Conservation (phyloP, 1,140 invertebrate genomes). For the Bursaphelenchus mucronatus region DNA sequence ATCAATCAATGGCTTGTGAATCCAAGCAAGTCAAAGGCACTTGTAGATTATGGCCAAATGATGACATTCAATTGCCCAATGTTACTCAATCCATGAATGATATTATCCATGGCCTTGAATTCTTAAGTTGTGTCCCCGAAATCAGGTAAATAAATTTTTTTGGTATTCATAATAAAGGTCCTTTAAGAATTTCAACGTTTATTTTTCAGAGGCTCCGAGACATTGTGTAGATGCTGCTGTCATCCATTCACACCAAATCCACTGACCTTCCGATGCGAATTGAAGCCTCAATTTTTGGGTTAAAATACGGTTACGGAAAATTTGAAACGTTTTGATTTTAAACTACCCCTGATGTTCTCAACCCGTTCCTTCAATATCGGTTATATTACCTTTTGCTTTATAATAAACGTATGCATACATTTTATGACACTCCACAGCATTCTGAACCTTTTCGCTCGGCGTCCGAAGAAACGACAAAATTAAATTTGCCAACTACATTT, state of each 20-base stretch:
- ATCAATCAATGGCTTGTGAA: conserved; percentile 44
- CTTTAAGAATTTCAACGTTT: not conserved
- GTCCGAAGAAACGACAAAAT: too few species aligned
- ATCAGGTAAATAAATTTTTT: conserved; percentile 32
- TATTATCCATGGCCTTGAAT: conserved; percentile 54
- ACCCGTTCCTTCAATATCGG: too few species aligned
- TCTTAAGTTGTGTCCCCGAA: conserved; percentile 50
- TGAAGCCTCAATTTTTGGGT: conserved; percentile 26
- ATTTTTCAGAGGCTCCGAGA: conserved; percentile 38
- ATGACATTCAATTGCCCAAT: conserved; percentile 40
- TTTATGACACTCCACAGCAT: too few species aligned
- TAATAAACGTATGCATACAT: too few species aligned
- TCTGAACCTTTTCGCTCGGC: too few species aligned
- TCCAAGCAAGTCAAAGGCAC: conserved; percentile 25
- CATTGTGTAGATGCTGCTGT: conserved; percentile 54
- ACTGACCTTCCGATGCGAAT: conserved; percentile 52
- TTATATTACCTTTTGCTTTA: too few species aligned
- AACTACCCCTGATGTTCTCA: not conserved
- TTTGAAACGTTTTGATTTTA: not conserved
- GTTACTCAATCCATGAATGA: conserved; percentile 45
- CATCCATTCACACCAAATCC: conserved; percentile 57
- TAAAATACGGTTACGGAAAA: conserved; percentile 1
- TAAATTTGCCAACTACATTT: too few species aligned
- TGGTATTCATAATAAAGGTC: not conserved
- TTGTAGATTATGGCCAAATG: conserved; percentile 57